Base-by-base conservation (phyloP, 2,888 invertebrate genomes). In the Orthonevra nobilis region DNA sequence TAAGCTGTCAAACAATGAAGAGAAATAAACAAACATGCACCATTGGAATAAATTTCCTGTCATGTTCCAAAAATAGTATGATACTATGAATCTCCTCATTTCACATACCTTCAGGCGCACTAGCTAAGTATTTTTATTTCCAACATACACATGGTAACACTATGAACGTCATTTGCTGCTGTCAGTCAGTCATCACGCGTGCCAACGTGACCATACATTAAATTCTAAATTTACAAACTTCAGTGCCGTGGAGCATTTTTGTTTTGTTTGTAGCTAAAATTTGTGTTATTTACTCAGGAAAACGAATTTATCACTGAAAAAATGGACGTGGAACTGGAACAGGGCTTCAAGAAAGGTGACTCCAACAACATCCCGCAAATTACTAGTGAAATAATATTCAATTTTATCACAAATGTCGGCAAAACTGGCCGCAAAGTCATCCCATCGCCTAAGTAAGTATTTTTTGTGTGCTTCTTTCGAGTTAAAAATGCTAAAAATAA, bases 331-430 rank as follows among this genome's bases (percentile, higher is more conserved):
- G 64, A 46, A 54, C 28, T 83, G 14, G 87, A 87, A 30, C 84
- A 85, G 2, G 87, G 87, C 5, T 88, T 85, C 56, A 86, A 85
- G 2, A 87, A 85, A 75, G 88, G 87, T n/a, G 84, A 86, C 64
- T 82, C 85, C 10, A 85, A 86, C 34, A 88, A 83, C 52, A 81
- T 88, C 26, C 88, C 88, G 2, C 15, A 40, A 2, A 61, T 88
- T 1, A 83, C 81, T 30, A 86, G 84, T 72, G 85, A 86, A 44
- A 85, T 86, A 82, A 83, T 88, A n/a, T 86, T 84, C 54, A 83
- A 84, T n/a, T 88, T 84, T 50, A 84, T 85, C 34, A 82, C 87
- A 12, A 82, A 82, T 32, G 60, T 83, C 1, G 72, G 50, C 2
- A 70, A 73, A 60, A 69, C 63, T 28, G 63, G 72, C 23, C 79